These are phyloP conservation scores for Callospermophilus lateralis DNA, from an alignment of 2,113 vertebrate species.

Conservation along the genomic window DNA sequence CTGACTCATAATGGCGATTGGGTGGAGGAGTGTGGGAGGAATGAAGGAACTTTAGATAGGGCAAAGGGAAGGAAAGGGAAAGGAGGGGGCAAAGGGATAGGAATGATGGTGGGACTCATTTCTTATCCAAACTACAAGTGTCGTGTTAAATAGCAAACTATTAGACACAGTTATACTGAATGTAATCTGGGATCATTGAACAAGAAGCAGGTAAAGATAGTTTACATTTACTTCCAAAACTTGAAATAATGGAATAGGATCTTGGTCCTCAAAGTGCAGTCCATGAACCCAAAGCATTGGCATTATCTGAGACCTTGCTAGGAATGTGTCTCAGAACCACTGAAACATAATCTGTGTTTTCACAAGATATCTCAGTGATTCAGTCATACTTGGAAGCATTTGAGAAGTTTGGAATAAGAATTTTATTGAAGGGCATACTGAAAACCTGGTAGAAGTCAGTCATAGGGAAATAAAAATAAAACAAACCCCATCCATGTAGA, in stretches of 20 bases:
- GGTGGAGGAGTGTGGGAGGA: too few relatives aligned
- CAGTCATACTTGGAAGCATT: not conserved
- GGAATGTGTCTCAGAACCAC: not conserved
- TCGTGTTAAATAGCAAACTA: not conserved
- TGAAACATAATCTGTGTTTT: conserved; percentile 1
- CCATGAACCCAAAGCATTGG: not conserved
- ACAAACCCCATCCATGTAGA: not conserved
- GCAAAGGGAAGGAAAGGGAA: too few relatives aligned
- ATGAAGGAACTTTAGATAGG: too few relatives aligned
- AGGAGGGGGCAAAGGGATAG: too few relatives aligned
- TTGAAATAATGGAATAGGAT: not conserved
- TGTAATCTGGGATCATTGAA: not conserved
- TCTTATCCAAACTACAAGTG: too few relatives aligned
- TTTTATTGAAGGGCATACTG: not conserved
- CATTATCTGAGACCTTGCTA: not conserved
- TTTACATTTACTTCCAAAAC: not conserved
- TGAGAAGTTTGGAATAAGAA: not conserved
- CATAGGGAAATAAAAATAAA: conserved; percentile 44
- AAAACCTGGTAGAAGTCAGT: not conserved
- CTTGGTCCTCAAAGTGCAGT: not conserved
- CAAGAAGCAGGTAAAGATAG: not conserved
- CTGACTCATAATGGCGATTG: too few relatives aligned
- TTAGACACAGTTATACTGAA: not conserved
- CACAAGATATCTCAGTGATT: not conserved
- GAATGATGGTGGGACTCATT: too few relatives aligned